A percentile compares a stretch with the other conserved stretches of the same genome.
These are phyloP conservation scores for Paramormyrops kingsleyae DNA, from an alignment of 2,113 vertebrate species.

Conservation along the genomic window DNA sequence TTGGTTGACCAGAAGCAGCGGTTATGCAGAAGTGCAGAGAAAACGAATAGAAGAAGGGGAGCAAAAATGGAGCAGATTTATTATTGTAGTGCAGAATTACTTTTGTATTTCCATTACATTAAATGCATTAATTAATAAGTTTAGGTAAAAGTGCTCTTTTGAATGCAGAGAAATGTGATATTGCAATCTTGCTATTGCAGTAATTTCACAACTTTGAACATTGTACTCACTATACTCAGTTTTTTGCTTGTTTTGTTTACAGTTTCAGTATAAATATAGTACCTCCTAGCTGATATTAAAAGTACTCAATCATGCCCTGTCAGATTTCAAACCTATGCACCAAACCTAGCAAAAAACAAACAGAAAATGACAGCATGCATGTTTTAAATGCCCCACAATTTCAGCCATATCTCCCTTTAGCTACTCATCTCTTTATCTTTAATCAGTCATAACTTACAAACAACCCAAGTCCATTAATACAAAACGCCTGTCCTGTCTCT, in stretches of 20 bases:
- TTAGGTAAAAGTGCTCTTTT: background rate
- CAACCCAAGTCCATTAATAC: conserved; percentile 29
- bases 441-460: conserved; percentile 11
- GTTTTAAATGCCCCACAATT: background rate
- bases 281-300: background rate
- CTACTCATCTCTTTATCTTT: conserved; percentile 5
- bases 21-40: background rate
- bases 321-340: background rate
- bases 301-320: background rate
- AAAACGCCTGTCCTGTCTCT: conserved; percentile 28
- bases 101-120: background rate
- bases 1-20: background rate
- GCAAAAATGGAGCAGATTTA: background rate
- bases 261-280: background rate
- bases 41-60: background rate
- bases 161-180: background rate
- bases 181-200: background rate
- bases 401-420: background rate
- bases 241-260: background rate
- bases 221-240: background rate
- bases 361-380: background rate
- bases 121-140: background rate
- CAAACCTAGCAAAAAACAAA: background rate
- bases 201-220: background rate
- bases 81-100: background rate